Conservation (phyloP, 1,140 invertebrate genomes). For the Drosophila orena region DNA sequence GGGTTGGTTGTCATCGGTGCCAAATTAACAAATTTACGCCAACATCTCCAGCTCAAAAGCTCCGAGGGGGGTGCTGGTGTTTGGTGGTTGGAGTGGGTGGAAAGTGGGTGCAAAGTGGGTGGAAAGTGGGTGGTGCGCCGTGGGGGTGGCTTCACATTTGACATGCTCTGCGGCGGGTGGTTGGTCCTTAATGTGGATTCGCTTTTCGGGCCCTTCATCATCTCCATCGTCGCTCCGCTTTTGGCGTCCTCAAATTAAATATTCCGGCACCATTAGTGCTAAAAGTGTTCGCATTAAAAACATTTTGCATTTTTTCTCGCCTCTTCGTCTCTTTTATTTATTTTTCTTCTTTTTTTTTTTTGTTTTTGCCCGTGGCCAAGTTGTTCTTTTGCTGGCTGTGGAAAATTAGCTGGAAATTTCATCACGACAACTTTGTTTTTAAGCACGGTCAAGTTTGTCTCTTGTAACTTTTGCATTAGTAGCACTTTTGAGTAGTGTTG, state of each 20-base stretch:
- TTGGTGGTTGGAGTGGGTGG: not conserved
- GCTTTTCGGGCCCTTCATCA: constrained; percentile 5
- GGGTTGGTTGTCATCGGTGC: constrained; percentile 77
- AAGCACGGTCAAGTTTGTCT: constrained; percentile 65
- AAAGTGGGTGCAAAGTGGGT: not conserved
- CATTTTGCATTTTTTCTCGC: constrained; percentile 60
- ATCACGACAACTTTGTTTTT: constrained; percentile 69
- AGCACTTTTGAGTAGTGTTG: constrained; percentile 61
- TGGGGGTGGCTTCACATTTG: constrained; percentile 70
- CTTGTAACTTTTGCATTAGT: constrained; percentile 66
- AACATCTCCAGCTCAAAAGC: constrained; percentile 74
- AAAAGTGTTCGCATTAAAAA: constrained; percentile 60
- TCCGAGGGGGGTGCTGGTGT: constrained; percentile 3
- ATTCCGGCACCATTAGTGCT: constrained; percentile 64
- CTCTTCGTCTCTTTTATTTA: not conserved
- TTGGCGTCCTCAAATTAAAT: constrained; percentile 44
- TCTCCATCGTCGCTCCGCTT: constrained; percentile 8
- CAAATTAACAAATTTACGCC: constrained; percentile 85
- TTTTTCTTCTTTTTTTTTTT: not conserved
- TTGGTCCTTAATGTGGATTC: constrained; percentile 39
- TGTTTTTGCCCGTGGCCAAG: not conserved
- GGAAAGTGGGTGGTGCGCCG: not conserved
- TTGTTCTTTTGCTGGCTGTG: constrained; percentile 8
- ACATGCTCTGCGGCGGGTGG: constrained; percentile 73
- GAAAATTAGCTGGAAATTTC: constrained; percentile 47